Percentiles rank a stretch among this genome's conserved stretches.
phyloP scores from a whole-genome alignment of 2,113 vertebrate genomes.

The Phaetusa simplex region DNA sequence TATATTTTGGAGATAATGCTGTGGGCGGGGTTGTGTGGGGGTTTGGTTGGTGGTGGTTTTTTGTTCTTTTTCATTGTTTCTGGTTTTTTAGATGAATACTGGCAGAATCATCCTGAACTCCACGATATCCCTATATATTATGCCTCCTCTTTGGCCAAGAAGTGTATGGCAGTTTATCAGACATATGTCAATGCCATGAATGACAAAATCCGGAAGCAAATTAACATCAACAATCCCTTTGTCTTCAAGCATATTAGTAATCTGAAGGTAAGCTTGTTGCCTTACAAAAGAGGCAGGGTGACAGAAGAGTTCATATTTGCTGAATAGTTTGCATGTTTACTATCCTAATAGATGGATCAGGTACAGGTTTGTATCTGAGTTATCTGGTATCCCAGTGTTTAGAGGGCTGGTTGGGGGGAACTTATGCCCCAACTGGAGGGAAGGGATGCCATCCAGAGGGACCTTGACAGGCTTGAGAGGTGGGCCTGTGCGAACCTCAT shows the following conservation, averaged over 20 bases:
- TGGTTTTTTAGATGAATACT: conserved; percentile 88
- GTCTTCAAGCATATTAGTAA: conserved; percentile 99
- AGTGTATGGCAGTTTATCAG: conserved; percentile 98
- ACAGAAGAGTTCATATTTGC: background rate
- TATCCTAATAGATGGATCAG: background rate
- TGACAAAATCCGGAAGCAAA: conserved; percentile 98
- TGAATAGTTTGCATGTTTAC: background rate
- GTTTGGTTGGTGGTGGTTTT: background rate
- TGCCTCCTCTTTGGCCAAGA: conserved; percentile 95
- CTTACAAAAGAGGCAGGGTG: background rate
- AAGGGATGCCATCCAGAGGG: too few species aligned
- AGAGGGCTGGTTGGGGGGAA: background rate
- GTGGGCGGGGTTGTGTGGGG: fast-evolving
- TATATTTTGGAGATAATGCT: background rate
- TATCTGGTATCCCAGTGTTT: background rate
- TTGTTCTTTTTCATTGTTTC: background rate
- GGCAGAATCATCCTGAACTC: conserved; percentile 98
- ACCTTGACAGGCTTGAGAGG: too few species aligned
- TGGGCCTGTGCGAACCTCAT: too few species aligned
- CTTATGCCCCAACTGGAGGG: background rate
- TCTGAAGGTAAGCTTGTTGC: conserved; percentile 83
- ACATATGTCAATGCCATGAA: conserved; percentile 98
- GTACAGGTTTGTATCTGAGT: background rate
- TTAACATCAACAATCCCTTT: conserved; percentile 98
- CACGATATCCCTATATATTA: conserved; percentile 99